phyloP scores from a whole-genome alignment of 2,888 invertebrate species.

The Fragum fragum region DNA sequence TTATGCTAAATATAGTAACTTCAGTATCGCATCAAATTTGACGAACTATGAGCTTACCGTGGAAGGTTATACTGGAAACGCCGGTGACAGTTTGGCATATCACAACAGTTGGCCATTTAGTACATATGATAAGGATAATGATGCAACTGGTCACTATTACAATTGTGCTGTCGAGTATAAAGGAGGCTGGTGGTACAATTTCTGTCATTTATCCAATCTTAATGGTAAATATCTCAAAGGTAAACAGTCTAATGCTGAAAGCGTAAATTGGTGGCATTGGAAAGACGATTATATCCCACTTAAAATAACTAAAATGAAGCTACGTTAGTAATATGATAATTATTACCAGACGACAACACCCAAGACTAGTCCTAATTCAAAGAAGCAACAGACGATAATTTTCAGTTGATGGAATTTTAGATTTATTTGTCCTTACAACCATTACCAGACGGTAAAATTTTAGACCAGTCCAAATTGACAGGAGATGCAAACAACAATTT shows the following conservation, averaged over 20 bases:
- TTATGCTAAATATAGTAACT: constrained; percentile 39
- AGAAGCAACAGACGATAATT: too few relatives aligned
- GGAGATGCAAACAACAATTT: too few relatives aligned
- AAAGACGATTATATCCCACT: background rate
- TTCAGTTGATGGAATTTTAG: too few relatives aligned
- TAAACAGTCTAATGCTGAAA: background rate
- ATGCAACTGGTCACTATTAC: background rate
- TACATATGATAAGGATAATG: constrained; percentile 34
- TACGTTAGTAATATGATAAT: too few relatives aligned
- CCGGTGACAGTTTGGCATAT: constrained; percentile 11
- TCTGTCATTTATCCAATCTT: background rate
- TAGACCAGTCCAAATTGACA: too few relatives aligned
- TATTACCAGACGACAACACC: too few relatives aligned
- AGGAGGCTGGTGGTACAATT: constrained; percentile 78
- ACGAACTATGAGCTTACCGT: constrained; percentile 22
- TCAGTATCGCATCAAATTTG: constrained; percentile 22
- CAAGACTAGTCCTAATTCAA: too few relatives aligned
- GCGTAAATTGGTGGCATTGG: background rate
- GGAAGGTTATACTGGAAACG: constrained; percentile 28
- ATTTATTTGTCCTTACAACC: too few relatives aligned
- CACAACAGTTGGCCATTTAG: constrained; percentile 22
- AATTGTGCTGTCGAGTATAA: constrained; percentile 64
- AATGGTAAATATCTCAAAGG: constrained; percentile 5
- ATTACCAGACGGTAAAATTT: too few relatives aligned
- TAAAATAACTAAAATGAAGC: background rate